These are phyloP conservation scores for Oryzias melastigma DNA, from an alignment of 2,113 vertebrate species.

Conservation along the genomic window DNA sequence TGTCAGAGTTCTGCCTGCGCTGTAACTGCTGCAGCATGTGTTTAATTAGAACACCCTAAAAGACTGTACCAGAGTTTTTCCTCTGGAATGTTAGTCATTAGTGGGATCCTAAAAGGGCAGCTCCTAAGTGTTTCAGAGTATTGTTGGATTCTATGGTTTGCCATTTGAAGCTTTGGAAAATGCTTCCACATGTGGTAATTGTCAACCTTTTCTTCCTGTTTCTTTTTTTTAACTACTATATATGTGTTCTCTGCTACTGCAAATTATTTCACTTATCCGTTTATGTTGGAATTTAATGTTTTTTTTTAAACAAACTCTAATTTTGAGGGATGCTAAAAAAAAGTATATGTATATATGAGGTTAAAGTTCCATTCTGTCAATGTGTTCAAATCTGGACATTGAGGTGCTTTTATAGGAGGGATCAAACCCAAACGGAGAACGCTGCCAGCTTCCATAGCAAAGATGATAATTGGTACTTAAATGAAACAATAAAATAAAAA, in stretches of 20 bases:
- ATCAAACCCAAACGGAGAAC: not conserved
- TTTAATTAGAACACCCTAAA: constrained; percentile 76
- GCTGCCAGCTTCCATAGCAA: not conserved
- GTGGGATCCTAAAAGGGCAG: constrained; percentile 71
- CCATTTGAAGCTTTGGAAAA: constrained; percentile 71
- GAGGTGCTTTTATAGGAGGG: not conserved
- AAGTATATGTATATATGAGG: constrained; percentile 39
- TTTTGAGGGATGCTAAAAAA: constrained; percentile 23
- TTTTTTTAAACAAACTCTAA: constrained; percentile 48
- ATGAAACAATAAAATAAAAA: not conserved
- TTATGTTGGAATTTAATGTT: constrained; percentile 57
- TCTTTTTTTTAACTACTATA: constrained; percentile 17
- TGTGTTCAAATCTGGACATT: constrained; percentile 39
- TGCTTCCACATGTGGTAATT: constrained; percentile 71
- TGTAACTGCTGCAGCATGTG: constrained; percentile 69
- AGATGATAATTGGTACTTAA: not conserved
- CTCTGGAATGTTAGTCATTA: constrained; percentile 79
- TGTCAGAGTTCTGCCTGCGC: constrained; percentile 63
- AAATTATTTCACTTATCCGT: constrained; percentile 45
- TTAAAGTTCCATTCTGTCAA: constrained; percentile 32
- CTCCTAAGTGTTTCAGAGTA: constrained; percentile 69
- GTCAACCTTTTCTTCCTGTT: constrained; percentile 40
- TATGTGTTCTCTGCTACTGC: constrained; percentile 30
- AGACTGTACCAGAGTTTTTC: constrained; percentile 68
- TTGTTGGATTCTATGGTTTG: constrained; percentile 64